Percentiles rank a stretch among this genome's conserved stretches.
phyloP scores from a whole-genome alignment of 2,888 invertebrate genomes.

The Macrophya alboannulata region DNA sequence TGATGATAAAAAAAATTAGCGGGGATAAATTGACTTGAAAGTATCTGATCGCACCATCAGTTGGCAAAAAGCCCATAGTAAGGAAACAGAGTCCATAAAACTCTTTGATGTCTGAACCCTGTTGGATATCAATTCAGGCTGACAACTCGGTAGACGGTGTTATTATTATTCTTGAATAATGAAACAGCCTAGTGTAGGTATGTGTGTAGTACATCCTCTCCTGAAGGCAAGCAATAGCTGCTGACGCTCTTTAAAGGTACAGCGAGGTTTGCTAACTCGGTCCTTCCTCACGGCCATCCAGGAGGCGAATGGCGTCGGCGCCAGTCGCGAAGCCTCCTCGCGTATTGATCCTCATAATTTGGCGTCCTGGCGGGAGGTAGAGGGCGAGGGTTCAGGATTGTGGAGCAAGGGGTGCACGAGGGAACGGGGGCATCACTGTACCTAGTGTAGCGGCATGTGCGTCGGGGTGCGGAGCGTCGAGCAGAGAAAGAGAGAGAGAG shows the following conservation, averaged over 20 bases:
- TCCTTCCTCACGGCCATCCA: constrained; percentile 75
- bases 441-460: constrained; percentile 52
- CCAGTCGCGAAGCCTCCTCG: constrained; percentile 78
- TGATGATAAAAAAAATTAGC: background rate
- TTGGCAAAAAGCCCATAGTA: background rate
- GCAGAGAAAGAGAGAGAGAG: constrained; percentile 50
- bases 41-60: background rate
- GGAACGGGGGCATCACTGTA: constrained; percentile 11
- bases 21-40: background rate
- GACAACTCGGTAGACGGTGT: background rate
- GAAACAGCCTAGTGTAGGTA: background rate
- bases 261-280: constrained; percentile 53
- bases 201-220: background rate
- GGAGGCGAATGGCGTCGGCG: constrained; percentile 76
- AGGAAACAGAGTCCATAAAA: background rate
- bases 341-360: constrained; percentile 80
- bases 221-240: constrained; percentile 18
- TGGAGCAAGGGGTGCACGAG: constrained; percentile 6
- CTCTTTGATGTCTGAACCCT: constrained; percentile 3
- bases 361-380: constrained; percentile 65
- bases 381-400: constrained; percentile 38
- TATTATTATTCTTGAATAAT: constrained; percentile 20
- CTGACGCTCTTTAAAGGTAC: background rate
- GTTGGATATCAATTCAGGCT: constrained; percentile 3
- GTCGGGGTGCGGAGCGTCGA: constrained; percentile 10